Evolutionary conservation across 2,888 invertebrate genomes (phyloP).

Genomic region (Panorpa germanica): DNA sequence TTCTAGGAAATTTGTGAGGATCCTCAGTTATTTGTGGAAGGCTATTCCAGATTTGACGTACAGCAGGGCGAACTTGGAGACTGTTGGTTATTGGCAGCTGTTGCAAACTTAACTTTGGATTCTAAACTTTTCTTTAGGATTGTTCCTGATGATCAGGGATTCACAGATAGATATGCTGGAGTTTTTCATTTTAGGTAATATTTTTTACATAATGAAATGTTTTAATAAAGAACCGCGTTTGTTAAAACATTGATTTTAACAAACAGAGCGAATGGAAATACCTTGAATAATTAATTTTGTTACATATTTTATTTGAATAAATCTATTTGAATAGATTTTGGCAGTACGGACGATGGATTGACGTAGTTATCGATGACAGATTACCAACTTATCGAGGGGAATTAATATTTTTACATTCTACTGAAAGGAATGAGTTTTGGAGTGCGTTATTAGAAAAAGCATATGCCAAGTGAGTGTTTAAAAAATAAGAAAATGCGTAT

Average conservation of each 20-base stretch:
- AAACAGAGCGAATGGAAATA: no score
- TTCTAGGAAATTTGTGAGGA: constrained; percentile 57
- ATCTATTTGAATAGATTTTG: constrained; percentile 38
- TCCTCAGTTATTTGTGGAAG: constrained; percentile 74
- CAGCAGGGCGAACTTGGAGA: constrained; percentile 86
- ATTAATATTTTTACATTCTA: constrained; percentile 62
- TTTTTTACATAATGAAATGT: no score
- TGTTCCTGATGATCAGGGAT: constrained; percentile 80
- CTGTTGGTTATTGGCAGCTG: constrained; percentile 82
- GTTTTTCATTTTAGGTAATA: constrained; percentile 69
- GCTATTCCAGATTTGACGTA: constrained; percentile 84
- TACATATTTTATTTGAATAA: not conserved
- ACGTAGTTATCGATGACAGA: constrained; percentile 72
- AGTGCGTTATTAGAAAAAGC: constrained; percentile 78
- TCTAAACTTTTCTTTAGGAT: constrained; percentile 68
- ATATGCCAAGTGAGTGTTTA: no score
- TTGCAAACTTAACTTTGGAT: constrained; percentile 71
- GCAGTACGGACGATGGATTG: constrained; percentile 77
- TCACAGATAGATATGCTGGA: constrained; percentile 78
- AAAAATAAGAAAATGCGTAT: no score
- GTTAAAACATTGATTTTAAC: no score
- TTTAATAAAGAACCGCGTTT: no score
- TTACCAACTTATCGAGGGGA: constrained; percentile 62
- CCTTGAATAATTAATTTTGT: no score
- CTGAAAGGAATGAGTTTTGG: constrained; percentile 75